phyloP scores from a whole-genome alignment of 2,888 invertebrate genomes.

The Nomada goodeniana region DNA sequence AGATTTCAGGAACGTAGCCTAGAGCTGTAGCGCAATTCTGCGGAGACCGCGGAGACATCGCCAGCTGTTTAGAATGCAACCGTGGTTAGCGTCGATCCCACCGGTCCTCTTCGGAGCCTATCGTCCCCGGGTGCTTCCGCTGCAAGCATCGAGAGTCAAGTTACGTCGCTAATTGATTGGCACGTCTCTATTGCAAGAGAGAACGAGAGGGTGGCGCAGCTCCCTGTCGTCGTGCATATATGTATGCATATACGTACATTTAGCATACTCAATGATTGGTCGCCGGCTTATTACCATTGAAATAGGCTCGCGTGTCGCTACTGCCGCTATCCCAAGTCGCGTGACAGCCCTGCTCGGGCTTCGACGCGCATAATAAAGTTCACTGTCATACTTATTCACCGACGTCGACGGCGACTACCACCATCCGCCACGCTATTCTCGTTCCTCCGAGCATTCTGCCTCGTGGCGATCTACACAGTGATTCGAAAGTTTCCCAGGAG shows the following conservation, averaged over 20 bases:
- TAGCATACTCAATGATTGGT: slow-evolving; percentile 79
- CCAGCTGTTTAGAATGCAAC: slow-evolving; percentile 78
- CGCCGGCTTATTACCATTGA: slow-evolving; percentile 79
- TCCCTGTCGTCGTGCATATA: slow-evolving; percentile 70
- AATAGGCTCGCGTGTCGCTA: slow-evolving; percentile 74
- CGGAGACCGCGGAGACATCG: slow-evolving; percentile 62
- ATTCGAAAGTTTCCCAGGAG: slow-evolving; percentile 3
- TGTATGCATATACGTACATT: slow-evolving; percentile 79
- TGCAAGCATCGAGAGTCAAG: slow-evolving; percentile 57
- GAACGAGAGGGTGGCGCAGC: slow-evolving; percentile 4
- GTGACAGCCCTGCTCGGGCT: slow-evolving; percentile 68
- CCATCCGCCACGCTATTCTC: slow-evolving; percentile 24
- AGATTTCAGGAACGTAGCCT: slow-evolving; percentile 10
- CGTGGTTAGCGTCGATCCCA: slow-evolving; percentile 74
- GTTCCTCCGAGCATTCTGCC: slow-evolving; percentile 18
- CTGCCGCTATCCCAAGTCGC: slow-evolving; percentile 65
- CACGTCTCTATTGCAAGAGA: slow-evolving; percentile 70
- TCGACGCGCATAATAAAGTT: slow-evolving; percentile 78
- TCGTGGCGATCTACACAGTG: slow-evolving; percentile 17
- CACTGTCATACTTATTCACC: slow-evolving; percentile 75
- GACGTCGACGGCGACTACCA: slow-evolving; percentile 45
- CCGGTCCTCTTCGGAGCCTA: slow-evolving; percentile 58
- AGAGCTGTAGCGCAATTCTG: slow-evolving; percentile 24
- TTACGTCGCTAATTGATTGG: slow-evolving; percentile 78
- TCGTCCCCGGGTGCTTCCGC: slow-evolving; percentile 53